Evolutionary conservation across 2,797 vertebrate species (phyloP).

Genomic region (Neosilurus mollespiculum): DNA sequence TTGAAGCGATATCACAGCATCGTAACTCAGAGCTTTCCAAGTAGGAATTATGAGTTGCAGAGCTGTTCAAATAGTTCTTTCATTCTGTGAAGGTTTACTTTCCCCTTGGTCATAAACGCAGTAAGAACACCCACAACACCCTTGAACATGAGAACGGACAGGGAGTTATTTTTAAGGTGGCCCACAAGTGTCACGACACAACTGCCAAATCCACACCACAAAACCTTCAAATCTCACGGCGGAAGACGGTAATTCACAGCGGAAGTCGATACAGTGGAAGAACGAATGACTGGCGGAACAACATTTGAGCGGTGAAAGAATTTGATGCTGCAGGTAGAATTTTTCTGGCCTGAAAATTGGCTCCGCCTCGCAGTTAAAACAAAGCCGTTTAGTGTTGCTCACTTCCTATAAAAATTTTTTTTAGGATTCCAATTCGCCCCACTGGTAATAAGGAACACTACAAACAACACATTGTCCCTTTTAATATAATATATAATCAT

Average conservation of each 20-base stretch:
- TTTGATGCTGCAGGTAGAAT: neutral
- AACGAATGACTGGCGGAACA: no score
- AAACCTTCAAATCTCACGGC: no score
- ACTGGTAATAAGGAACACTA: neutral
- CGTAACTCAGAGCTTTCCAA: neutral
- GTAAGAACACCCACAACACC: neutral
- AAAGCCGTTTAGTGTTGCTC: neutral
- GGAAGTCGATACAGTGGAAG: no score
- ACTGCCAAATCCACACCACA: no score
- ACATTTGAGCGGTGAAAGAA: no score
- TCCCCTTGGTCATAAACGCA: neutral
- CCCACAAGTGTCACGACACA: no score
- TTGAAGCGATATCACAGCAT: neutral
- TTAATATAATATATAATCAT: neutral
- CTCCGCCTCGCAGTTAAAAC: neutral
- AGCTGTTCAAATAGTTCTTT: neutral
- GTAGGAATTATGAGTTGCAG: neutral
- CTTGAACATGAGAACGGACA: neutral
- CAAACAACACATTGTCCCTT: neutral
- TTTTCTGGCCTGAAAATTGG: neutral
- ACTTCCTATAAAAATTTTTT: neutral
- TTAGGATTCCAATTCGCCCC: neutral
- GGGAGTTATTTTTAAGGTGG: neutral
- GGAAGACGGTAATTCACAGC: no score
- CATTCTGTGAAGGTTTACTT: neutral